Conservation (phyloP, 2,113 vertebrate genomes). For the Aramus guarauna region DNA sequence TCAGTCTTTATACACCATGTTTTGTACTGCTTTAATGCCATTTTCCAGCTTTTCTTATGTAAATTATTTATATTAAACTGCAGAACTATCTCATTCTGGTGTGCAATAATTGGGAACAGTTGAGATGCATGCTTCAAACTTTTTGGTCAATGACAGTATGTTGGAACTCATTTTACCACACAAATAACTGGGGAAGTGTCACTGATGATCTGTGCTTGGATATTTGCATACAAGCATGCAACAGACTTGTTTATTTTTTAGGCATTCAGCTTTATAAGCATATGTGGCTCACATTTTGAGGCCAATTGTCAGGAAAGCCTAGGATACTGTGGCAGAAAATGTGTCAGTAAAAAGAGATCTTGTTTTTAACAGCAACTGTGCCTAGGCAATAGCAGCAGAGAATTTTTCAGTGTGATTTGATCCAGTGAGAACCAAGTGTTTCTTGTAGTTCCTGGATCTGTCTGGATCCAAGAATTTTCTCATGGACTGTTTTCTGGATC, state of each 20-base stretch:
- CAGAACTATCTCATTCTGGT: background rate
- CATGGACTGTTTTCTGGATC: background rate
- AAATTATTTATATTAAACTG: background rate
- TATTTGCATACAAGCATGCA: background rate
- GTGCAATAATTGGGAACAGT: background rate
- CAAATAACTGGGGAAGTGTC: background rate
- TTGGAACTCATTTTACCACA: background rate
- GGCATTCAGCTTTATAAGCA: background rate
- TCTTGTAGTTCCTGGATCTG: background rate
- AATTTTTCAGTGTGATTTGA: background rate
- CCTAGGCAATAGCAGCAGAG: background rate
- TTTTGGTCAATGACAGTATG: background rate
- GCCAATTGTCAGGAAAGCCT: background rate
- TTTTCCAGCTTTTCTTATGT: background rate
- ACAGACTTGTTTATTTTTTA: background rate
- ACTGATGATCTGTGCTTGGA: background rate
- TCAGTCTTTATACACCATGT: background rate
- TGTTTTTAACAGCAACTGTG: background rate
- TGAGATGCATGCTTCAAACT: background rate
- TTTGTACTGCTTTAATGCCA: background rate
- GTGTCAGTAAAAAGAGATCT: background rate
- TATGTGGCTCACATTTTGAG: background rate
- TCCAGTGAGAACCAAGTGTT: background rate
- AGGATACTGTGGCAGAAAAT: background rate
- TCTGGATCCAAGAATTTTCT: background rate